Base-by-base conservation (phyloP, 2,113 vertebrate species). In the Coptodon rendalli region DNA sequence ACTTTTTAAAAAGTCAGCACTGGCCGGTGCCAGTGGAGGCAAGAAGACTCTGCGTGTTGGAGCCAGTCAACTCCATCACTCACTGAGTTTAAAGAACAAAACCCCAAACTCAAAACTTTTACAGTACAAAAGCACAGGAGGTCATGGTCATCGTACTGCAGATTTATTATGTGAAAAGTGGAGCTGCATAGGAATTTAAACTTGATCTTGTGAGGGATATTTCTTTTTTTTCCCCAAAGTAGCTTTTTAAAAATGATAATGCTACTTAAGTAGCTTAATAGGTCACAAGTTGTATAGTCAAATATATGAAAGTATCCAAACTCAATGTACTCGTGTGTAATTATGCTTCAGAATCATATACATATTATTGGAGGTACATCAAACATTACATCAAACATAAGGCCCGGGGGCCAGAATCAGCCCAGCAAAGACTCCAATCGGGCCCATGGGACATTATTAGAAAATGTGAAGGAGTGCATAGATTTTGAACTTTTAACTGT, bases 1-100 rank as follows among this genome's bases (percentile, higher is more conserved):
- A 10, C 12, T 73, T 86, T 93, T 82, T 52, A 85, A 83, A 66
- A 88, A 80, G 88, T 92, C 91, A 91, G 63, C 24, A 7, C 5
- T 38, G 82, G 63, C 43, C n/a, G 53, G 76, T 38, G 73, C 59
- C 76, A 40, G 82, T 40, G 9, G 34, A 85, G 68, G 36, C 68
- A 45, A 50, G 53, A 80, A 36, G 56, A 89, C 83, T 57, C 53
- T 54, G 82, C 10, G 16, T 2, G 10, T 45, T 78, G 57, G 38
- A 73, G 83, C 45, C 59, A 84, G 71, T 87, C 82, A 61, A 29
- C 43, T 63, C 81, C 24, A 38, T 86, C 68, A 57, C 43, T 89
- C 59, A 45, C 71, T 31, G 43, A 56, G 81, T 80, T 80, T 48
- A 54, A 86, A 82, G 52, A 84, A 80, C 29, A 81, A 56, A 66